Evolutionary conservation across 2,797 vertebrate genomes (phyloP), one percentile per base, ranked within the genome.

Genomic region (Pseudochaenichthys georgianus): DNA sequence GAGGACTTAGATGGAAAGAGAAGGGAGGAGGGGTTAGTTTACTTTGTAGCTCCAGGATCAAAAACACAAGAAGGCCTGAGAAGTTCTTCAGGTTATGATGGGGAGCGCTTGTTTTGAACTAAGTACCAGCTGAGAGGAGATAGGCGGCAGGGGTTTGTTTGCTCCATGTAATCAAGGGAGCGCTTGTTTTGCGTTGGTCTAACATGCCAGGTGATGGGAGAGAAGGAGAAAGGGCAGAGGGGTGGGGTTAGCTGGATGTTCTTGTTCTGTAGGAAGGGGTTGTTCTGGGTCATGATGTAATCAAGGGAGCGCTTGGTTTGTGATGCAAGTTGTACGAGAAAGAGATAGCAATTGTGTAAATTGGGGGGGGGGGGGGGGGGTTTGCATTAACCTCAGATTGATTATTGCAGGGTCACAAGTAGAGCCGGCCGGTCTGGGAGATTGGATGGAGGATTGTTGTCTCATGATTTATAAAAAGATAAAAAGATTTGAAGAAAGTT

Each of bases 231-330:
- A 48, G 28, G 21, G 13, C 46, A 17, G 15, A 47, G 46, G 17
- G 46, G 46, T 47, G 15, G 41, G 42, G 58, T 46, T 62, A 5
- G 23, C 52, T 5, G 28, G 28, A 28, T 28, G 4, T 5, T 28
- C 28, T 28, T 5, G 28, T 23, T 38, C 43, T 51, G 57, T 47
- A 4, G 53, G 28, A 46, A 28, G 48, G 47, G 12, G 61, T 43
- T 50, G 61, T 43, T 57, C 46, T 12, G 6, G 48, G 16, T 59
- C 4, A 9, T 45, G 38, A 61, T 42, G 28, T 31, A 19, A 38
- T 17, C 9, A 4, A 8, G 50, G 72, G 67, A 31, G 59, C 23
- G 50, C 64, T 76, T 68, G 64, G 13, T 76, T 79, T 77, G 54
- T 41, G 11, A 34, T 13, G n/a, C 55, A 19, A 6, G 12, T 19